Evolutionary conservation across 1,140 invertebrate species (phyloP).

Genomic region (Chlorops oryzae): DNA sequence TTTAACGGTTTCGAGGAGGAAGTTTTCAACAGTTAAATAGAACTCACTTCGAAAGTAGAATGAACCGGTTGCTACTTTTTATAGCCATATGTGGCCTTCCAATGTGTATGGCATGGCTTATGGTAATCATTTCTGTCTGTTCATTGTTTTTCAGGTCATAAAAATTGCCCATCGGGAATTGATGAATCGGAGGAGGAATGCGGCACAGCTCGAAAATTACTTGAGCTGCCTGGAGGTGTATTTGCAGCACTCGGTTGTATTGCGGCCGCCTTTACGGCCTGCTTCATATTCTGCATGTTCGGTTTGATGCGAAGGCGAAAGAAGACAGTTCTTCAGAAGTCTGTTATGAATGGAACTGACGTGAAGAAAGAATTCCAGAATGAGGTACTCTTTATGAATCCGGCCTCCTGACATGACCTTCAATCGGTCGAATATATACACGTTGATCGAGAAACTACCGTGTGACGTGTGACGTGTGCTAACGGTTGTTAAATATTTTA

Average conservation of each 20-base stretch:
- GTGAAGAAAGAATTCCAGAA: constrained; percentile 49
- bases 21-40: too few relatives aligned
- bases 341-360: constrained; percentile 51
- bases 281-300: constrained; percentile 52
- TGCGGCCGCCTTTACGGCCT: constrained; percentile 52
- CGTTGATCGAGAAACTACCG: constrained; percentile 81
- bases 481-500: too few relatives aligned
- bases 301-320: constrained; percentile 51
- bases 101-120: too few relatives aligned
- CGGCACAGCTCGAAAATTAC: constrained; percentile 53
- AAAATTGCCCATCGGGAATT: constrained; percentile 77
- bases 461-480: constrained; percentile 58
- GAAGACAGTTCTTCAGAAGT: constrained; percentile 49
- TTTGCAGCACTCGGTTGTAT: constrained; percentile 54
- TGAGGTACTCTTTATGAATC: constrained; percentile 56
- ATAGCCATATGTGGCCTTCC: too few relatives aligned
- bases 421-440: constrained; percentile 84
- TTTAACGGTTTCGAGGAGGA: too few relatives aligned
- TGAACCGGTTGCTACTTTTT: too few relatives aligned
- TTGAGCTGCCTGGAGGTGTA: constrained; percentile 50
- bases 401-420: constrained; percentile 72
- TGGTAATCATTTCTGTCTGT: too few relatives aligned
- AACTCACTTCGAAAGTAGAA: too few relatives aligned
- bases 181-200: constrained; percentile 71
- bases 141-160: constrained; percentile 38